phyloP scores from a whole-genome alignment of 2,888 invertebrate species.

The Agrilus cyanescens region DNA sequence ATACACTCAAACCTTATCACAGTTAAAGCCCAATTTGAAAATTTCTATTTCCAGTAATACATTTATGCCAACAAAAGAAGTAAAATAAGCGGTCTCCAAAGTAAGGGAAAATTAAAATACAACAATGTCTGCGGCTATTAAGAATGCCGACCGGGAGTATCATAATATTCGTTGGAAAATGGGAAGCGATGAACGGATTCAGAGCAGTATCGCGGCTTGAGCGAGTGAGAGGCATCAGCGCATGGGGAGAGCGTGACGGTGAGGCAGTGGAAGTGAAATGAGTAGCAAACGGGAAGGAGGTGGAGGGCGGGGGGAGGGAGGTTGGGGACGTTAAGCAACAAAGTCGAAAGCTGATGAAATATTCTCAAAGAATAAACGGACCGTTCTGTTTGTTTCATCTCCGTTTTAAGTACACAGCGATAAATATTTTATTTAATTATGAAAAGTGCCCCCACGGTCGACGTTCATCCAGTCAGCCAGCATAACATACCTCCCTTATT shows the following conservation, averaged over 20 bases:
- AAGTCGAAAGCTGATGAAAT: slow-evolving; percentile 13
- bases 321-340: slow-evolving; percentile 8
- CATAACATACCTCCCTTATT: slow-evolving; percentile 9
- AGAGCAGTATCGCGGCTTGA: no score
- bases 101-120: neutral
- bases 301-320: slow-evolving; percentile 9
- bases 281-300: slow-evolving; percentile 7
- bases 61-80: neutral
- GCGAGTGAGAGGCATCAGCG: no score
- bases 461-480: slow-evolving; percentile 6
- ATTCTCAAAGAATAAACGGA: slow-evolving; percentile 17
- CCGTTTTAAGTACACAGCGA: slow-evolving; percentile 7
- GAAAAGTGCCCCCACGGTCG: slow-evolving; percentile 10
- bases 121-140: no score
- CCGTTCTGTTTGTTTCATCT: slow-evolving; percentile 13
- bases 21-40: no score
- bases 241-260: neutral
- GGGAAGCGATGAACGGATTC: no score
- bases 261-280: neutral
- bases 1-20: no score
- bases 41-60: no score
- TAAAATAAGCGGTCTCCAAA: neutral
- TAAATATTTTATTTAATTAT: slow-evolving; percentile 16
- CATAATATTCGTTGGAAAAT: no score
- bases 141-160: no score